Conservation (phyloP, 2,797 vertebrate genomes). For the Phataginus tricuspis region DNA sequence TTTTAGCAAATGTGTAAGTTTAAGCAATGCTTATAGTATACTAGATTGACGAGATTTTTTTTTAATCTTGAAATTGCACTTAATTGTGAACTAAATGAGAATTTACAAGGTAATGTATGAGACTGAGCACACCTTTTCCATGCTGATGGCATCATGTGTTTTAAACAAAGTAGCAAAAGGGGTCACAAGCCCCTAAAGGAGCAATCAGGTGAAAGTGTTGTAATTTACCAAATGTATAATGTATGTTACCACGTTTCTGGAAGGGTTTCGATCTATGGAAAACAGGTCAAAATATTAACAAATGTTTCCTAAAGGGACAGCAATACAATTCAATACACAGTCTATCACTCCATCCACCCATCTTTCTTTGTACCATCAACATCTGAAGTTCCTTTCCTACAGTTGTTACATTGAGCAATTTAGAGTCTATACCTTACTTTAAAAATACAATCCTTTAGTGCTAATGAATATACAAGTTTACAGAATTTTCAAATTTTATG, state of each 20-base stretch:
- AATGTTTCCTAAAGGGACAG: background rate
- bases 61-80: background rate
- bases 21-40: background rate
- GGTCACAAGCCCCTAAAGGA: conserved; percentile 23
- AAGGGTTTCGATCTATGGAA: conserved; percentile 14
- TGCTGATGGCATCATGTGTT: background rate
- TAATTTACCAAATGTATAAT: conserved; percentile 3
- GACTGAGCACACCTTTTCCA: background rate
- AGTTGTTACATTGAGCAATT: background rate
- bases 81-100: conserved; percentile 52
- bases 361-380: background rate
- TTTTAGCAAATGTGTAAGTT: background rate
- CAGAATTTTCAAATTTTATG: background rate
- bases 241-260: background rate
- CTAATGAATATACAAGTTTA: background rate
- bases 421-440: background rate
- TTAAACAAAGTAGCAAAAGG: conserved; percentile 25
- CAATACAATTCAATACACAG: background rate
- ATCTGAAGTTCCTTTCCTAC: background rate
- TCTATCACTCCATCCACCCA: background rate
- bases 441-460: background rate
- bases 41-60: background rate
- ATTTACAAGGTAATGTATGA: background rate
- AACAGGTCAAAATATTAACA: conserved; percentile 27
- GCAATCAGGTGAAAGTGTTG: conserved; percentile 20